phyloP scores from a whole-genome alignment of 2,888 invertebrate species.

The Torymus aiolomorphi region DNA sequence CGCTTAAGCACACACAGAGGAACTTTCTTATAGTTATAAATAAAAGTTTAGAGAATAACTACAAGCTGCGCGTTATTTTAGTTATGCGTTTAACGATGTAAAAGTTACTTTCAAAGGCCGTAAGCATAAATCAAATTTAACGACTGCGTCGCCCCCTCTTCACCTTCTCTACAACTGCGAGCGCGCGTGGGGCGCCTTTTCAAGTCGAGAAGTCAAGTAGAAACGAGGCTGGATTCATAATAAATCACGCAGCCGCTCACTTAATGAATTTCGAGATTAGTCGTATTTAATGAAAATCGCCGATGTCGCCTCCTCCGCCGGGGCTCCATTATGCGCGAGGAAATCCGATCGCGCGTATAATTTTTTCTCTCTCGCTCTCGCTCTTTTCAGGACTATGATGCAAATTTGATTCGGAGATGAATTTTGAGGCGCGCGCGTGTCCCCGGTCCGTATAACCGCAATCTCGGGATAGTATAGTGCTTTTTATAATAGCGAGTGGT shows the following conservation, averaged over 20 bases:
- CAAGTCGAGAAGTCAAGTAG: constrained; percentile 47
- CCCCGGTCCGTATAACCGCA: too few species aligned
- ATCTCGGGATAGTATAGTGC: too few species aligned
- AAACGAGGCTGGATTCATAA: constrained; percentile 53
- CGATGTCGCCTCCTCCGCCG: neutral
- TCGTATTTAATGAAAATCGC: constrained; percentile 44
- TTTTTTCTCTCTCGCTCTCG: too few species aligned
- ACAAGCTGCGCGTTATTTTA: constrained; percentile 39
- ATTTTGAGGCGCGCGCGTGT: too few species aligned
- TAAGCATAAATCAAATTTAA: constrained; percentile 55
- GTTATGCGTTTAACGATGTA: constrained; percentile 48
- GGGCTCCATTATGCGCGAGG: too few species aligned
- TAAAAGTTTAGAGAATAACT: constrained; percentile 31
- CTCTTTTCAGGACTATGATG: too few species aligned
- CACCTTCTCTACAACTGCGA: neutral
- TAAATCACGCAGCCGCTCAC: constrained; percentile 49
- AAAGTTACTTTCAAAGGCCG: constrained; percentile 48
- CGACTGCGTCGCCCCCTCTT: constrained; percentile 28
- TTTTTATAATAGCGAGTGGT: too few species aligned
- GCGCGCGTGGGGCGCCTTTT: constrained; percentile 20
- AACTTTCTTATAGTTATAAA: constrained; percentile 30
- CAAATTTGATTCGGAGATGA: too few species aligned
- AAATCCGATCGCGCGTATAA: too few species aligned
- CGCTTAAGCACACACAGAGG: too few species aligned
- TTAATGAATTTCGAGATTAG: constrained; percentile 54